Evolutionary conservation across 2,113 vertebrate genomes (phyloP).

Genomic region (Helogale parvula): DNA sequence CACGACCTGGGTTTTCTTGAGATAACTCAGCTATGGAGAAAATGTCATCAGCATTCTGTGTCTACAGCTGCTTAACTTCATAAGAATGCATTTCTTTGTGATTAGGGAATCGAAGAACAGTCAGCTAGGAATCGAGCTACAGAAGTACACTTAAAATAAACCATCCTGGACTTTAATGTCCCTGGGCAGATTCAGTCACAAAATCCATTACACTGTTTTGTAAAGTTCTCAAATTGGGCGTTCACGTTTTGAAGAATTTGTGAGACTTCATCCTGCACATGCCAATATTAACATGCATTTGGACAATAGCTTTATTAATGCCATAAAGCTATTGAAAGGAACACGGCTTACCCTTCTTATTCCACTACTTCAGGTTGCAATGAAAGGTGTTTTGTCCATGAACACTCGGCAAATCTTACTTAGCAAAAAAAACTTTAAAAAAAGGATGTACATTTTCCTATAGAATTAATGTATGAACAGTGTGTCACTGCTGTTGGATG

Average conservation of each 20-base stretch:
- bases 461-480: conserved; percentile 89
- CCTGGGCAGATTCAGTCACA: conserved; percentile 77
- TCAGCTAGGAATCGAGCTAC: conserved; percentile 85
- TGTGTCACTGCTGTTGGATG: conserved; percentile 89
- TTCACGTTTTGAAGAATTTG: conserved; percentile 71
- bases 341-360: conserved; percentile 73
- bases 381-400: conserved; percentile 81
- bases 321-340: conserved; percentile 76
- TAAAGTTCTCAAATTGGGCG: conserved; percentile 76
- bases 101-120: conserved; percentile 86
- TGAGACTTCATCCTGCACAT: conserved; percentile 68
- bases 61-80: conserved; percentile 90
- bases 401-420: conserved; percentile 81
- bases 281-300: conserved; percentile 75
- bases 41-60: conserved; percentile 88
- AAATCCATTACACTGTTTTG: conserved; percentile 72
- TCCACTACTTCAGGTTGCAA: conserved; percentile 79
- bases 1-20: conserved; percentile 92
- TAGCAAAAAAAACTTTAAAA: conserved; percentile 78
- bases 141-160: conserved; percentile 82
- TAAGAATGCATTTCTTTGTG: conserved; percentile 88
- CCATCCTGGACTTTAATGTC: conserved; percentile 78
- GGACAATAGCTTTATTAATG: conserved; percentile 75
- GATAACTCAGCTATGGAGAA: conserved; percentile 86
- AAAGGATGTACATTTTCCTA: conserved; percentile 89